Base-by-base conservation (phyloP, 2,888 invertebrate genomes). In the Smittia aterrima region DNA sequence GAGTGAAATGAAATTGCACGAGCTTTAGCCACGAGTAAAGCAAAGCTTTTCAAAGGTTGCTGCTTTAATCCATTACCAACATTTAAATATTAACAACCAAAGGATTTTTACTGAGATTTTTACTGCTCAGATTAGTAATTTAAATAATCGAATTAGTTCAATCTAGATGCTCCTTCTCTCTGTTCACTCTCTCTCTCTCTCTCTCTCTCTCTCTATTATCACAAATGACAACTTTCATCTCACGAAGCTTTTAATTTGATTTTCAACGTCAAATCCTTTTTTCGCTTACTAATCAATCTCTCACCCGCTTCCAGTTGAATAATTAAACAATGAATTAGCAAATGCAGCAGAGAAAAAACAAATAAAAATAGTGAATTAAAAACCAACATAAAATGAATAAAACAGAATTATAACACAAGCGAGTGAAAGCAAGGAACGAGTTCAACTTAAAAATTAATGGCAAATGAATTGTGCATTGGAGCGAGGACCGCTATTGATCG, bases 401-500 rank as follows among this genome's bases (percentile, higher is more conserved):
- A 58, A 58, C 22, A 22, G 20, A 18, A 18, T 20, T 18, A 58
- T 58, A 18, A 58, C 20, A 58, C 18, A 11, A 58, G 16, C 18
- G 9, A 20, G 58, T 18, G 22, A 20, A 58, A 58, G 22, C 16
- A 20, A 58, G 22, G 18, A 58, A 58, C 47, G 47, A 47, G 47
- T n/a, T 47, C 47, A n/a, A 16, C 16, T 47, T 58, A 58, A 58
- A 47, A 67, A n/a, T 67, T 67, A 47, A 67, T 41, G 67, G 67
- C 47, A 18, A 67, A 67, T 67, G 41, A 41, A 47, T 67, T 67
- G 41, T 67, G 40, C 32, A 67, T 25, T n/a, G 4, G 32, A 67
- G 22, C 41, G 40, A 24, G 11, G 22, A 40, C 67, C 67, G 41
- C 38, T 13, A 32, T n/a, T 40, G 41, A 41, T 13, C 20, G 13